A percentile compares a stretch with the other conserved stretches of the same genome.
phyloP scores from a whole-genome alignment of 2,888 invertebrate species.

The Diarsia brunnea region DNA sequence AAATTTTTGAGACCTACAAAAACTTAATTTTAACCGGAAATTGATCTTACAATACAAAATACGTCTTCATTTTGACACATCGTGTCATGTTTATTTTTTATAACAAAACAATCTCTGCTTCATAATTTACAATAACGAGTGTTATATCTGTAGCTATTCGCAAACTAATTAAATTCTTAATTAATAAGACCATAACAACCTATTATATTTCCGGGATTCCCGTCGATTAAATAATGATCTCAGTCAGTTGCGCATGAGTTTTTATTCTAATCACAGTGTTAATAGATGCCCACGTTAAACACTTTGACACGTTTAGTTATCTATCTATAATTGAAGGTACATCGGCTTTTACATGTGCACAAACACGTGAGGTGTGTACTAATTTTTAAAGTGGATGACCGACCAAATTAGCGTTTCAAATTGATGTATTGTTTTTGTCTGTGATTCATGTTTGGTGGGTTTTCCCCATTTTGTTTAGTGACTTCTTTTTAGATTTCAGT shows the following conservation, averaged over 20 bases:
- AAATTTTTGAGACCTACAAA: background rate
- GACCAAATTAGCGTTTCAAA: slow-evolving; percentile 47
- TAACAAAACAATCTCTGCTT: slow-evolving; percentile 15
- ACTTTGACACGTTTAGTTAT: slow-evolving; percentile 56
- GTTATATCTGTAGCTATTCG: slow-evolving; percentile 38
- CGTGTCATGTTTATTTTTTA: slow-evolving; percentile 42
- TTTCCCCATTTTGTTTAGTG: slow-evolving; percentile 13
- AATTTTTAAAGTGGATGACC: slow-evolving; percentile 11
- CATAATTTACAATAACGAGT: slow-evolving; percentile 9
- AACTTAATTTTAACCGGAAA: background rate
- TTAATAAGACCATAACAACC: slow-evolving; percentile 51
- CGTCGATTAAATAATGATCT: slow-evolving; percentile 71
- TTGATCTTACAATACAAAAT: background rate
- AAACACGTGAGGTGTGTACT: slow-evolving; percentile 36
- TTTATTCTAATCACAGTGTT: slow-evolving; percentile 51
- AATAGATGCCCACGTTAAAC: slow-evolving; percentile 56
- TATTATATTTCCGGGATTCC: slow-evolving; percentile 67
- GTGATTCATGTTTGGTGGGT: slow-evolving; percentile 38
- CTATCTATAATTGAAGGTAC: slow-evolving; percentile 33
- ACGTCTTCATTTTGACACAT: too few species aligned
- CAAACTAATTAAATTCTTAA: slow-evolving; percentile 64
- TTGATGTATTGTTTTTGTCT: slow-evolving; percentile 45
- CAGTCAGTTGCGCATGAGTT: slow-evolving; percentile 62
- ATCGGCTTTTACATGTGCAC: slow-evolving; percentile 20
- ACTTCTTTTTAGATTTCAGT: slow-evolving; percentile 3